These are phyloP conservation scores for Limanda limanda DNA, from an alignment of 2,113 vertebrate genomes.

Conservation along the genomic window DNA sequence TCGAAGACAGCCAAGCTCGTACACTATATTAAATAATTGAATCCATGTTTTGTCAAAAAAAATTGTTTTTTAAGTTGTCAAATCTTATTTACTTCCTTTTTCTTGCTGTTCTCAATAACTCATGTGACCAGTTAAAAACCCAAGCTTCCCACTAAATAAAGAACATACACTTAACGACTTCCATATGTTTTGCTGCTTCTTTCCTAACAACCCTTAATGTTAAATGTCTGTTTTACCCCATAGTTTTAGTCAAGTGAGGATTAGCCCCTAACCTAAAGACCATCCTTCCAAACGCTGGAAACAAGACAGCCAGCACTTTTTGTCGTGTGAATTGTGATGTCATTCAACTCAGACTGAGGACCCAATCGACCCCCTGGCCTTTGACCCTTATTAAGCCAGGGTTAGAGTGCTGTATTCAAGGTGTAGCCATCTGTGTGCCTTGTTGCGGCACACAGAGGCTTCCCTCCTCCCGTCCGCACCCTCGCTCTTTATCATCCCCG, in stretches of 20 bases:
- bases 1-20: too few relatives aligned
- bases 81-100: not conserved
- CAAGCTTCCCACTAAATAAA: not conserved
- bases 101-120: not conserved
- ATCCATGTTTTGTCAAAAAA: too few relatives aligned
- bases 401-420: slow-evolving; percentile 72
- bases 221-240: slow-evolving; percentile 33
- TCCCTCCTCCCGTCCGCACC: slow-evolving; percentile 47
- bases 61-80: too few relatives aligned
- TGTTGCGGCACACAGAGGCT: slow-evolving; percentile 35
- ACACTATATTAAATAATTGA: too few relatives aligned
- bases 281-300: slow-evolving; percentile 52
- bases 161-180: slow-evolving; percentile 15
- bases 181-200: slow-evolving; percentile 27
- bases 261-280: slow-evolving; percentile 47
- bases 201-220: slow-evolving; percentile 19
- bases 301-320: slow-evolving; percentile 50
- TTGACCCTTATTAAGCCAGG: slow-evolving; percentile 72
- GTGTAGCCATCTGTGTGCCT: slow-evolving; percentile 80
- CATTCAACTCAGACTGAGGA: slow-evolving; percentile 64
- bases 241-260: slow-evolving; percentile 58
- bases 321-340: slow-evolving; percentile 70
- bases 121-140: not conserved
- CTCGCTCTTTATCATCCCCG: slow-evolving; percentile 52
- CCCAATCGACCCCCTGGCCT: slow-evolving; percentile 73